Evolutionary conservation across 2,113 vertebrate genomes (phyloP).

Genomic region (Laticauda laticaudata): DNA sequence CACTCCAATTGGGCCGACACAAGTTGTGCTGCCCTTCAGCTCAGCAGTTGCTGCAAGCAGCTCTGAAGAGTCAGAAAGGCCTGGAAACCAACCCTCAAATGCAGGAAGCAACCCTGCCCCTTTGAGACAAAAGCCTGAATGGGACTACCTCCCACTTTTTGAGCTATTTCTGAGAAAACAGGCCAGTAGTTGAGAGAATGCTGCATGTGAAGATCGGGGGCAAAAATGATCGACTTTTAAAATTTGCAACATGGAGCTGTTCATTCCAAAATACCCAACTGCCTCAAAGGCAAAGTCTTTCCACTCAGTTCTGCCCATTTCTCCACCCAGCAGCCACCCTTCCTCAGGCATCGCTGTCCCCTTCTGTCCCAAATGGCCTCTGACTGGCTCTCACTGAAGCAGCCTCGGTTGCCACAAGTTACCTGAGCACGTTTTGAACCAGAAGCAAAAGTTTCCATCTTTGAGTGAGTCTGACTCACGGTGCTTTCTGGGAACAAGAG

Average conservation of each 20-base stretch:
- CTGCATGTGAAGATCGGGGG: neutral
- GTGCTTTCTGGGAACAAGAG: slow-evolving; percentile 60
- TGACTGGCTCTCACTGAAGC: neutral
- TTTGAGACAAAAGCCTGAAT: neutral
- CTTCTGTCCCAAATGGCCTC: neutral
- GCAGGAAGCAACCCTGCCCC: neutral
- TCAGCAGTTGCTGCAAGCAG: neutral
- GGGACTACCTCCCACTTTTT: neutral
- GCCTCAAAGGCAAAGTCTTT: neutral
- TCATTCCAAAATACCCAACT: neutral
- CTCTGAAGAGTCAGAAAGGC: neutral
- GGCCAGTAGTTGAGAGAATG: neutral
- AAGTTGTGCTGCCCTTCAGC: neutral
- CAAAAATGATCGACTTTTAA: neutral
- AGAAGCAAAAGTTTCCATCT: slow-evolving; percentile 57
- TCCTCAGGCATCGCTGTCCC: too few relatives aligned
- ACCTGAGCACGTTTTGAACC: slow-evolving; percentile 66
- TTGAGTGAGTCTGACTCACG: slow-evolving; percentile 51
- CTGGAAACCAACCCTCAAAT: neutral
- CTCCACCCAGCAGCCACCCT: neutral
- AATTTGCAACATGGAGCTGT: neutral
- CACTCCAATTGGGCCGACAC: neutral
- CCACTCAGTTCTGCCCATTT: neutral
- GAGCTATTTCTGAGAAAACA: neutral
- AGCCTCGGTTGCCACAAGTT: slow-evolving; percentile 6